Conservation (phyloP, 1,140 invertebrate species). For the Tribolium madens region DNA sequence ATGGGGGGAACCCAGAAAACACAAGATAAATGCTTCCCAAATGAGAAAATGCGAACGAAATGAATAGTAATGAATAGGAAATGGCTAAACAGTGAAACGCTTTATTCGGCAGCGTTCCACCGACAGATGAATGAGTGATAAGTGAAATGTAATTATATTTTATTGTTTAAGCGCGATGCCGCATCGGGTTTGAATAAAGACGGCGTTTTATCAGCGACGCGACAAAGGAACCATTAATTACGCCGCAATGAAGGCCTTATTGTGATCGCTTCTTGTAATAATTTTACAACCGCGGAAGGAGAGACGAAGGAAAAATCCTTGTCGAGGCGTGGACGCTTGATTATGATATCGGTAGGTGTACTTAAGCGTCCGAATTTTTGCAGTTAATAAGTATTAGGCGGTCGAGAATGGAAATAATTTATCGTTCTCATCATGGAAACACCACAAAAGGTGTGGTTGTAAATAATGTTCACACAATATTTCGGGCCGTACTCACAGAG, state of each 20-base stretch:
- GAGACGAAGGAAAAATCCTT: no score
- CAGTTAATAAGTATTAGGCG: constrained; percentile 38
- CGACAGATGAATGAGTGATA: constrained; percentile 63
- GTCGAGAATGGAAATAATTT: constrained; percentile 51
- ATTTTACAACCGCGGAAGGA: constrained; percentile 7
- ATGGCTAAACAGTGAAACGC: constrained; percentile 62
- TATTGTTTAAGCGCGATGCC: constrained; percentile 59
- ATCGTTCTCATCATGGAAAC: constrained; percentile 59
- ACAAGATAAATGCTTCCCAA: constrained; percentile 58
- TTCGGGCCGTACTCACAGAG: constrained; percentile 59
- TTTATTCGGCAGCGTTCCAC: constrained; percentile 59
- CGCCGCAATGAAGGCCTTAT: constrained; percentile 9
- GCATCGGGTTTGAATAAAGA: constrained; percentile 54
- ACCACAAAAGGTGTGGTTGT: constrained; percentile 62
- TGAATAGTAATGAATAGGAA: constrained; percentile 64
- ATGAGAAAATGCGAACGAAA: constrained; percentile 62
- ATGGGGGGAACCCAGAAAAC: constrained; percentile 50
- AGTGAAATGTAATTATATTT: constrained; percentile 64
- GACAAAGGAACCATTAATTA: constrained; percentile 28
- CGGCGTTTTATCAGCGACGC: constrained; percentile 53
- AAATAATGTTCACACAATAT: constrained; percentile 63
- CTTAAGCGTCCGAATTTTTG: constrained; percentile 24
- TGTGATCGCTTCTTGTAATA: constrained; percentile 26
- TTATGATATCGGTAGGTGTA: constrained; percentile 37
- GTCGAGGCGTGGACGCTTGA: constrained; percentile 9